Evolutionary conservation across 1,140 invertebrate genomes (phyloP).

Genomic region (Drosophila orena): DNA sequence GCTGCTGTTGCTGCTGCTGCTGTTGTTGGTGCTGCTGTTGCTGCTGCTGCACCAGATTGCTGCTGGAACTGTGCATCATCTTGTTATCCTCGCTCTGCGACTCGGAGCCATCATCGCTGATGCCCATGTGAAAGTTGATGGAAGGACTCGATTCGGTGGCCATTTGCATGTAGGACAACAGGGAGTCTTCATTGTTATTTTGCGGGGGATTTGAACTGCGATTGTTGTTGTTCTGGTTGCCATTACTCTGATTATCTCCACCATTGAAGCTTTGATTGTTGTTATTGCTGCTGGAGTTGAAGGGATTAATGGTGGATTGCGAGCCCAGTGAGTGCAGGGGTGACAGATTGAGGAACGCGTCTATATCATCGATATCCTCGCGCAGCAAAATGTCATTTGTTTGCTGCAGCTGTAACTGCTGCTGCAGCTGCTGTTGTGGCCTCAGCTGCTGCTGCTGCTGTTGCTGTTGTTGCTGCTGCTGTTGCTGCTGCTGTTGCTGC

Average conservation of each 20-base stretch:
- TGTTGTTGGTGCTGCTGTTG: conserved; percentile 39
- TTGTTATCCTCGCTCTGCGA: conserved; percentile 71
- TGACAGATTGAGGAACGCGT: conserved; percentile 76
- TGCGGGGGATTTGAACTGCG: conserved; percentile 53
- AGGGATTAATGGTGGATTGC: conserved; percentile 38
- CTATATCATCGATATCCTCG: conserved; percentile 74
- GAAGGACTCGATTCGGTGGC: conserved; percentile 75
- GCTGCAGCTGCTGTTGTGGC: conserved; percentile 53
- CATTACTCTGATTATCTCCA: conserved; percentile 53
- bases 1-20: conserved; percentile 39
- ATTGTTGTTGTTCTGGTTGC: conserved; percentile 51
- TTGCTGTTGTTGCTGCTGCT: conserved; percentile 47
- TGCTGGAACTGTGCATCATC: conserved; percentile 38
- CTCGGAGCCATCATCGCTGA: conserved; percentile 76
- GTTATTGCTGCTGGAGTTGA: conserved; percentile 28
- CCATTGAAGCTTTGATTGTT: conserved; percentile 38
- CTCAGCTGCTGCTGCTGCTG: conserved; percentile 37
- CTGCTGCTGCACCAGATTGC: conserved; percentile 41
- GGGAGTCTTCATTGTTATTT: conserved; percentile 74
- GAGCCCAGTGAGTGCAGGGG: conserved; percentile 64
- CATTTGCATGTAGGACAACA: conserved; percentile 81
- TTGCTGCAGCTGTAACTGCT: conserved; percentile 46
- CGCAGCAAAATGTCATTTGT: conserved; percentile 59
- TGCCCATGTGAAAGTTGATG: conserved; percentile 79
- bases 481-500: conserved; percentile 33